Evolutionary conservation across 1,140 invertebrate species (phyloP), one percentile per base, ranked within the genome.

Genomic region (Cotesia vestalis): DNA sequence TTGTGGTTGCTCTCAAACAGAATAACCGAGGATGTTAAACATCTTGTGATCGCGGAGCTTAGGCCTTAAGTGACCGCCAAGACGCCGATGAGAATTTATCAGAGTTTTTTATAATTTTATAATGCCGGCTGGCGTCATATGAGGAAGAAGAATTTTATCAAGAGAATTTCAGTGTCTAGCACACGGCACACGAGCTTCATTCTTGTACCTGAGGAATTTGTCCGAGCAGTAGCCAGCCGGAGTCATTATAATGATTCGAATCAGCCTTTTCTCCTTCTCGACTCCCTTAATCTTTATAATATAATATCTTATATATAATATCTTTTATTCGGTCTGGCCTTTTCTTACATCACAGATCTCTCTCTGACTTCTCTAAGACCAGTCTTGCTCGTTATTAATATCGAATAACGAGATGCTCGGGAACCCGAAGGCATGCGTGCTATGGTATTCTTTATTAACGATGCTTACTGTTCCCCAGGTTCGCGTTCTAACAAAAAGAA

Each of bases 161-260:
- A 35, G n/a, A 66, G 71, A 62, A 73, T 67, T 67, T 35, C 71
- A 14, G 64, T 5, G 64, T 60, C 59, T 51, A 62, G 59, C 53
- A 66, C 71, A 55, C 27, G 1, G 27, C 27, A 27, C 27, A 27
- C 27, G 27, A 68, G 20, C 38, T 61, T 68, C 63, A 53, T 72
- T 72, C 66, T 63, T 69, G 11, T n/a, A 62, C 35, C n/a, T 20
- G 4, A 72, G 78, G 79, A 81, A 82, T 82, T 79, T 80, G 64
- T 78, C 78, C 77, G 79, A 82, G 79, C 79, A 73, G 84, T 83
- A 80, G 80, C 80, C 77, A 77, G 40, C 11, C 40, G 5, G 77
- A 78, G 81, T 80, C 82, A 79, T 85, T 82, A 84, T 84, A 84
- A 85, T 80, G 84, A 82, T 82, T 82, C 80, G 77, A 80, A 82